Evolutionary conservation across 2,113 vertebrate species (phyloP), one percentile per base, ranked within the genome.

Genomic region (Brachypteracias leptosomus): DNA sequence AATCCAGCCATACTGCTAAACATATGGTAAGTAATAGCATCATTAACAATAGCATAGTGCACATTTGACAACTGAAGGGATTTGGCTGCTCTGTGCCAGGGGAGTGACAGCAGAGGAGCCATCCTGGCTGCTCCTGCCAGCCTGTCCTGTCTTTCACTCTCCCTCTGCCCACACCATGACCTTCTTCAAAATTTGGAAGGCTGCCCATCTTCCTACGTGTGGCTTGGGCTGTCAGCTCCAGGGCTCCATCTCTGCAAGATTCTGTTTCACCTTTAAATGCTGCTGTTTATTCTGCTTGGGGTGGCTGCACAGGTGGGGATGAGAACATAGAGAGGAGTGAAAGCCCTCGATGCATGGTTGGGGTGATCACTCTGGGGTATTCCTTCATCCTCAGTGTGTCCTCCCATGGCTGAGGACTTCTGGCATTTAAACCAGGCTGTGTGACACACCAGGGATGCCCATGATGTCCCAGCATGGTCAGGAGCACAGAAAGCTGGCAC

Each of bases 21-120:
- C 92, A 87, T 96, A 96, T 94, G 96, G 96, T 95, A 95, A 96
- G 92, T 96, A 96, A 96, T 84, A 93, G 94, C 93, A 96, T 95
- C 93, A 93, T 97, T 97, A 94, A 97, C 95, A 96, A 92, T 92
- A 94, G 70, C 90, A 80, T 54, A 94, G 91, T 57, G 86, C 95
- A 85, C 28, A 25, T 88, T 95, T 97, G 95, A 97, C 91, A 92
- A 63, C 89, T 77, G 87, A 96, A 95, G 92, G 88, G 89, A 90
- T 94, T 95, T 94, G 94, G 95, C 92, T 93, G 90, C 65, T 70
- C 78, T 67, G 59, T 95, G 95, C 90, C 83, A 73, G 47, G 42
- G 62, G 73, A 90, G 35, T 74, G 91, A 91, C 93, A 93, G 90
- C 78, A 61, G 75, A 94, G 85, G 54, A 76, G 83, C 72, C 59